These are phyloP conservation scores for Lindbergichthys nudifrons DNA, from an alignment of 2,797 vertebrate genomes.

Conservation along the genomic window DNA sequence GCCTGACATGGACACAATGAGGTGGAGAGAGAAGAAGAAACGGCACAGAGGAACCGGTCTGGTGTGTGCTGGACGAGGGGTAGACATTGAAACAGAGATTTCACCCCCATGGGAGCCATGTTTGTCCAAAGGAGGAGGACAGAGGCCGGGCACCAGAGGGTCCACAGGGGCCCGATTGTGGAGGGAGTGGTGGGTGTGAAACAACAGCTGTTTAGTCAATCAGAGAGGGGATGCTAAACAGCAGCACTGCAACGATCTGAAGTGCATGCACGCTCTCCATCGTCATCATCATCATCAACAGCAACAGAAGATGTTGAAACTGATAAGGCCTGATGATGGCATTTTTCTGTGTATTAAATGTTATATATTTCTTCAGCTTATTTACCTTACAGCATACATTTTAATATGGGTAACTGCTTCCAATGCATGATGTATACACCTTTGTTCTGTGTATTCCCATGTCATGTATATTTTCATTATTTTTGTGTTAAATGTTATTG, in stretches of 20 bases:
- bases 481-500: too few relatives aligned
- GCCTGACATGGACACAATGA: conserved; percentile 78
- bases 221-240: conserved; percentile 39
- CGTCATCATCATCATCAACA: not conserved
- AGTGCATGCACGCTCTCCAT: not conserved
- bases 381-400: too few relatives aligned
- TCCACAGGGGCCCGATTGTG: conserved; percentile 62
- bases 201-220: conserved; percentile 76
- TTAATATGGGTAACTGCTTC: too few relatives aligned
- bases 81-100: conserved; percentile 53
- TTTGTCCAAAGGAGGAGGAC: conserved; percentile 48
- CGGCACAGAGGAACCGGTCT: conserved; percentile 41
- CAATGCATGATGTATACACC: too few relatives aligned
- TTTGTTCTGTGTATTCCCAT: too few relatives aligned
- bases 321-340: not conserved
- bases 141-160: conserved; percentile 27
- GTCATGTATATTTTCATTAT: too few relatives aligned
- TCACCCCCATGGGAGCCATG: conserved; percentile 59
- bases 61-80: conserved; percentile 40
- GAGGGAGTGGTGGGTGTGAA: conserved; percentile 61
- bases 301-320: conserved; percentile 6
- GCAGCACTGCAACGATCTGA: conserved; percentile 20
- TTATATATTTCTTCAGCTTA: too few relatives aligned
- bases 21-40: conserved; percentile 41
- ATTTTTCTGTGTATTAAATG: too few relatives aligned